Evolutionary conservation across 2,888 invertebrate species (phyloP), one percentile per base, ranked within the genome.

Genomic region (Drosophila incognita): DNA sequence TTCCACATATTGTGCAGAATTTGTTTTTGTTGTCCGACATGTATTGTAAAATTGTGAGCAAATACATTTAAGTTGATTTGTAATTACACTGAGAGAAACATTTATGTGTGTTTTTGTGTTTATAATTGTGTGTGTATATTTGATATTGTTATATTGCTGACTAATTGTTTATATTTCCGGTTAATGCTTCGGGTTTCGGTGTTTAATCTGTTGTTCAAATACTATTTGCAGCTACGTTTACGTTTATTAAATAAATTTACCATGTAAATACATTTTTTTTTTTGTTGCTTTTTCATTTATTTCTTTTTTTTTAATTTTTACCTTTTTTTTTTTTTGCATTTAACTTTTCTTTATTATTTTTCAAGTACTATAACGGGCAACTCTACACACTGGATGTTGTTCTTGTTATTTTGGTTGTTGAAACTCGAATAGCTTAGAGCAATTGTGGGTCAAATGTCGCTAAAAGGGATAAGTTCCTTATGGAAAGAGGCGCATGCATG

Each of bases 21-120:
- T 73, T 62, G 63, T 79, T 74, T 71, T 2, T 10, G 69, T 72
- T 70, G 56, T 67, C 65, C 64, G 62, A 79, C 79, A 82, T 69
- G 58, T 79, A 76, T 69, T 83, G 82, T 87, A 89, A 89, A 87
- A 89, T 74, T 83, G 90, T 90, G 90, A 84, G 86, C 88, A 90
- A 81, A 86, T 83, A 85, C 83, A 83, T 87, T 81, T 73, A 79
- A 89, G 83, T 78, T 77, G 78, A 81, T 76, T 87, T 81, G 58
- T 79, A 88, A 86, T 81, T 87, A 88, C 89, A 90, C 87, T 81
- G 89, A 89, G 83, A 90, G 87, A 86, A 86, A 90, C 90, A 88
- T 87, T 87, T 72, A 90, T 83, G 74, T 76, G 64, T 72, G 60
- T 74, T 74, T 74, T 74, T 81, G 56, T 63, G 56, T 74, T 61